These are phyloP conservation scores for Eupithecia centaureata DNA, from an alignment of 2,888 invertebrate species.

Conservation along the genomic window DNA sequence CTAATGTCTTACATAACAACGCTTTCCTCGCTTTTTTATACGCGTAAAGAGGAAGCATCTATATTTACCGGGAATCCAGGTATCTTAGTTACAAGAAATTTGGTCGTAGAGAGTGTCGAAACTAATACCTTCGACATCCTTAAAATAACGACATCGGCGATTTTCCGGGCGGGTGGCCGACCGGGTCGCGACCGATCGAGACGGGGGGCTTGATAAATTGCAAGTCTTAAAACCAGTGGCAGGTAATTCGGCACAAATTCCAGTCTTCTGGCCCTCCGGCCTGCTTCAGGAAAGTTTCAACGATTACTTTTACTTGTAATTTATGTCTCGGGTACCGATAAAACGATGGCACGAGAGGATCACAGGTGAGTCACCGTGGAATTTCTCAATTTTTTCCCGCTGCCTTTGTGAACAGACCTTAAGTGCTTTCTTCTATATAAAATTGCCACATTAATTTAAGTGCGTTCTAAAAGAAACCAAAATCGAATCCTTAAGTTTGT, in stretches of 20 bases:
- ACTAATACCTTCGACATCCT: constrained; percentile 58
- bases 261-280: constrained; percentile 66
- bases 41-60: constrained; percentile 38
- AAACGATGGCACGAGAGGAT: constrained; percentile 68
- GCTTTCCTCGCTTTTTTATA: constrained; percentile 36
- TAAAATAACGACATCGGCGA: constrained; percentile 64
- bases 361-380: constrained; percentile 71
- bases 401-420: constrained; percentile 51
- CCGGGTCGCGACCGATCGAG: constrained; percentile 64
- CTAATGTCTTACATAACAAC: constrained; percentile 56
- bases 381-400: constrained; percentile 57
- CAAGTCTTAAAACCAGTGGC: constrained; percentile 85
- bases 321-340: constrained; percentile 76
- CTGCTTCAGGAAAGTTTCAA: constrained; percentile 76
- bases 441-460: constrained; percentile 45
- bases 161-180: constrained; percentile 66
- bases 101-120: constrained; percentile 47
- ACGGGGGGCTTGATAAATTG: constrained; percentile 84
- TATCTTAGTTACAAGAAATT: constrained; percentile 47
- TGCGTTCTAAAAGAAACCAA: constrained; percentile 14
- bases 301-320: constrained; percentile 81
- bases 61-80: constrained; percentile 41
- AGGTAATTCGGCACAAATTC: constrained; percentile 84
- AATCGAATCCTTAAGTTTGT: constrained; percentile 14
- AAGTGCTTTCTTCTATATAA: constrained; percentile 54